Conservation (phyloP, 2,888 invertebrate genomes). For the Cyclophora punctaria region DNA sequence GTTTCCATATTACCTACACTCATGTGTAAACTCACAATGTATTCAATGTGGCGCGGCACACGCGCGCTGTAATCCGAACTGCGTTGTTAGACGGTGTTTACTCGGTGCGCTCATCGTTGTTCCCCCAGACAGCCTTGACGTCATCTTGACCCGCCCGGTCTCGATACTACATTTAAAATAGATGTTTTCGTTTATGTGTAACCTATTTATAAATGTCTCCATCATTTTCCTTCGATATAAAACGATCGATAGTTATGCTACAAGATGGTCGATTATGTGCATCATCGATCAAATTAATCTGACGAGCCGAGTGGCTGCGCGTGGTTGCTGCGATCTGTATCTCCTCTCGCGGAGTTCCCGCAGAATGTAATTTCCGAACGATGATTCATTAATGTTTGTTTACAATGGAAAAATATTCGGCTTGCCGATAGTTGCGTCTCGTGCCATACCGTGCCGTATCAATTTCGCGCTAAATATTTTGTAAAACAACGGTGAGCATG, state of each 20-base stretch:
- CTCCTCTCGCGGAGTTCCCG: constrained; percentile 19
- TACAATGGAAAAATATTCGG: constrained; percentile 16
- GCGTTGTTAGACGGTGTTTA: constrained; percentile 22
- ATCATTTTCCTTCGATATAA: constrained; percentile 10
- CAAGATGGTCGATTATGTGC: constrained; percentile 17
- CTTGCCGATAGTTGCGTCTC: constrained; percentile 1
- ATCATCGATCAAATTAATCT: constrained; percentile 27
- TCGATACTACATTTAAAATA: constrained; percentile 33
- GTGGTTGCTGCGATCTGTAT: constrained; percentile 11
- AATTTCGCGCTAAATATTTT: too few species aligned
- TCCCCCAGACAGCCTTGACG: constrained; percentile 32
- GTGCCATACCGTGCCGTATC: too few species aligned
- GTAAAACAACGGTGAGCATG: too few species aligned
- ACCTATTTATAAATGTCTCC: constrained; percentile 27
- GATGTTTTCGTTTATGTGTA: constrained; percentile 23
- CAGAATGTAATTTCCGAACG: constrained; percentile 22
- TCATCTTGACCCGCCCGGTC: constrained; percentile 32
- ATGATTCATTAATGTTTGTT: constrained; percentile 32
- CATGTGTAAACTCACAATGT: not conserved
- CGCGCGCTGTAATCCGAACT: constrained; percentile 19
- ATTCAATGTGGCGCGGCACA: constrained; percentile 4
- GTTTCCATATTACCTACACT: constrained; percentile 2
- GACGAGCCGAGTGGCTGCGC: constrained; percentile 12
- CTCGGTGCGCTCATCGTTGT: constrained; percentile 23
- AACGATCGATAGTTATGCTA: constrained; percentile 9